These are phyloP conservation scores for Pristionchus mayeri DNA, from an alignment of 2,888 invertebrate species.

Conservation along the genomic window DNA sequence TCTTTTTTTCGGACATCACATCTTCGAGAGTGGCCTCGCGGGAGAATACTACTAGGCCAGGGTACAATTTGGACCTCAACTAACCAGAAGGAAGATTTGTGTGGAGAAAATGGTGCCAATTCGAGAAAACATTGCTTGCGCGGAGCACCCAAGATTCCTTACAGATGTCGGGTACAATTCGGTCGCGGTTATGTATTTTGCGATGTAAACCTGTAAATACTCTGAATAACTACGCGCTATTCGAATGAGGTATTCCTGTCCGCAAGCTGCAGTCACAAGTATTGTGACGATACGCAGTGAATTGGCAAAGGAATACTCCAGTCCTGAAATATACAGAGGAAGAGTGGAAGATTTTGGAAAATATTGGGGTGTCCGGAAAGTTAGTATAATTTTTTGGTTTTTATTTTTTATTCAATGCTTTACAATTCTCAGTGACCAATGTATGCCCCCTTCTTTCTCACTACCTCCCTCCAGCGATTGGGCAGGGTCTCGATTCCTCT, in stretches of 20 bases:
- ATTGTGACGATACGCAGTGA: conserved; percentile 24
- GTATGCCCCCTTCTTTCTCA: no score
- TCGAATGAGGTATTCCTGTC: not conserved
- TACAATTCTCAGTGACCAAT: no score
- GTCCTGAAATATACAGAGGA: not conserved
- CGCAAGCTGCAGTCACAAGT: conserved; percentile 23
- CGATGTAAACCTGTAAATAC: conserved; percentile 38
- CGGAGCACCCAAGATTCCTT: conserved; percentile 29
- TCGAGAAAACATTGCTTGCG: conserved; percentile 16
- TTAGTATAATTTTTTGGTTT: no score
- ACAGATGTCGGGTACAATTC: conserved; percentile 38
- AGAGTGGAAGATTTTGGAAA: no score
- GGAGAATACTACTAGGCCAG: no score
- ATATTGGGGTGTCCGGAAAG: no score
- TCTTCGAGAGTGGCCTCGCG: no score
- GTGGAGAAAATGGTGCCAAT: conserved; percentile 36
- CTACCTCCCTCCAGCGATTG: no score
- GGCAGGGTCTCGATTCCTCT: no score
- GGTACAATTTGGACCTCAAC: no score
- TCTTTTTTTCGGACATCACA: no score
- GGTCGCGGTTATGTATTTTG: conserved; percentile 42
- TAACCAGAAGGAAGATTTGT: not conserved
- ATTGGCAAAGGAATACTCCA: not conserved
- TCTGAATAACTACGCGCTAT: not conserved
- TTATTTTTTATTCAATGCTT: no score